Evolutionary conservation across 92 coral and sea anemone species (phyloP), one percentile per base, ranked within the genome.

Genomic region (Pocillopora grandis): DNA sequence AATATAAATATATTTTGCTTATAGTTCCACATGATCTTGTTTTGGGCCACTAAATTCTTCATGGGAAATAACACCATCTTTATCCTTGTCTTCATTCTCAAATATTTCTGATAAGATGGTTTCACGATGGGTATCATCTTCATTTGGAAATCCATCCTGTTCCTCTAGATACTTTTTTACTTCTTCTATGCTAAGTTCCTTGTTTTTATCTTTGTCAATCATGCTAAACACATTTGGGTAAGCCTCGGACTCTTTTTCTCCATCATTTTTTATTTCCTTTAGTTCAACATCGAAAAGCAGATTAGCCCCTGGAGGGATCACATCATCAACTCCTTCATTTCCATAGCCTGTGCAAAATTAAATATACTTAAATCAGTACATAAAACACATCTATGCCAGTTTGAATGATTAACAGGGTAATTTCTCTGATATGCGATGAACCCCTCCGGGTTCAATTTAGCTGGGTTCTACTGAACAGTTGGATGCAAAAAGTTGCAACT

Each of bases 11-110:
- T 42, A 42, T 42, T 42, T 42, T 42, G 52, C 52, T 7, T 42
- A 42, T 42, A 42, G 52, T 42, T 42, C 52, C 6, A 42, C 52
- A 42, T 42, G 52, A 42, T 94, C 98, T 87, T 88, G 98, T 78
- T 94, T 94, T 69, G 98, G 98, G 12, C 98, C 98, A 90, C 90
- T 79, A 57, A 94, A 94, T 84, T 94, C 98, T 69, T 90, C 85
- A 84, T 85, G 92, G 14, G 98, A 94, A 70, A 94, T 94, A 19
- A 91, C 93, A 11, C 98, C 98, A 83, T 94, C 98, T 58, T 94
- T 94, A 80, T 94, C 91, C 84, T 92, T 94, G 80, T 94, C 98
- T 83, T 94, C 98, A 48, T 90, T 88, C 72, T 92, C 95, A 85
- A 94, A 94, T 63, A 94, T 94, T 62, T 94, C 98, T 0, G 93